A percentile compares a stretch with the other conserved stretches of the same genome.
Conservation (phyloP, 2,113 vertebrate species). For the Phycodurus eques region DNA sequence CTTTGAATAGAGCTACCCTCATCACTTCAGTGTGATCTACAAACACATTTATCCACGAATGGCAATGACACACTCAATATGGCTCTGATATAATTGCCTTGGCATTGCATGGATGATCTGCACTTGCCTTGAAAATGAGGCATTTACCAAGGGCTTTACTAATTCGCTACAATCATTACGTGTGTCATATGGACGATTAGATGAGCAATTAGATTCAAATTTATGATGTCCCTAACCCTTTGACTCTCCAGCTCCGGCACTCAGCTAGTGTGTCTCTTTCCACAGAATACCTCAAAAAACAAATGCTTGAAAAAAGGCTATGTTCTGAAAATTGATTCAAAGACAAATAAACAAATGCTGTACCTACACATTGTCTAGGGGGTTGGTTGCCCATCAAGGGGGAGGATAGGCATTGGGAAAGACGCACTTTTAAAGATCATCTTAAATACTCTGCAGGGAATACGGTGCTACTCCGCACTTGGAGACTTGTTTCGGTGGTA, state of each 20-base stretch:
- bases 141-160: conserved; percentile 36
- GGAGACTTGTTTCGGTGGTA: too few relatives aligned
- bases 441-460: too few relatives aligned
- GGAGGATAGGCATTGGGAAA: too few relatives aligned
- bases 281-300: not conserved
- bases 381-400: too few relatives aligned
- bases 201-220: conserved; percentile 42
- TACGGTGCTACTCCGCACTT: too few relatives aligned
- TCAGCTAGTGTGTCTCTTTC: not conserved
- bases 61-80: conserved; percentile 7
- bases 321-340: too few relatives aligned
- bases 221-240: conserved; percentile 26
- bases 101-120: conserved; percentile 18
- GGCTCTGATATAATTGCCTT: conserved; percentile 23
- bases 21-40: conserved; percentile 10
- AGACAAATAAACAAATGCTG: too few relatives aligned
- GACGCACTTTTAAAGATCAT: too few relatives aligned
- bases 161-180: conserved; percentile 33
- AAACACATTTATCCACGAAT: not conserved
- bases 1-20: not conserved
- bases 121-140: conserved; percentile 30
- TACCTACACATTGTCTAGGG: too few relatives aligned
- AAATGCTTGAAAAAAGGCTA: too few relatives aligned
- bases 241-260: not conserved
- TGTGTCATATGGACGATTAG: conserved; percentile 57